Evolutionary conservation across 1,140 invertebrate genomes (phyloP).

Genomic region (Bombus difficillimus): DNA sequence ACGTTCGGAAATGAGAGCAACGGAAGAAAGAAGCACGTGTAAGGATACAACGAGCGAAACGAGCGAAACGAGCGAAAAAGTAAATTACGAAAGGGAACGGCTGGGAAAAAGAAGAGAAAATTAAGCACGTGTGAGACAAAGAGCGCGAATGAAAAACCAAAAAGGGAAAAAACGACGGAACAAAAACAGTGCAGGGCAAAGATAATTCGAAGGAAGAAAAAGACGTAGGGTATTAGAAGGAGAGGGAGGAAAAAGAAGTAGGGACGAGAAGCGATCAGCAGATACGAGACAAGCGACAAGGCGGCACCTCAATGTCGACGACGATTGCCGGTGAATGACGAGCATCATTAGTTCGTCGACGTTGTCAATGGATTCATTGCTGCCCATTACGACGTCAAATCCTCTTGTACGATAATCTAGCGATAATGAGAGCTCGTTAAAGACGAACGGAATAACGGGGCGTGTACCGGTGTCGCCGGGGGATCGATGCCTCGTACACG

Average conservation of each 20-base stretch:
- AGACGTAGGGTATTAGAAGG: not conserved
- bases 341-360: slow-evolving; percentile 73
- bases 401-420: slow-evolving; percentile 78
- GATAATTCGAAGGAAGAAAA: not conserved
- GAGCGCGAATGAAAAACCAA: not conserved
- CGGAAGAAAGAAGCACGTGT: not conserved
- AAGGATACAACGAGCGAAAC: not conserved
- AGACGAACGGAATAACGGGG: slow-evolving; percentile 62
- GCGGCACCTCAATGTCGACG: slow-evolving; percentile 50
- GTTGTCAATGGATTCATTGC: slow-evolving; percentile 76
- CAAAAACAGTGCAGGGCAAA: too few species aligned
- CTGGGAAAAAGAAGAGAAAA: not conserved
- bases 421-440: slow-evolving; percentile 77
- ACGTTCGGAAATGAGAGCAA: not conserved
- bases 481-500: slow-evolving; percentile 60
- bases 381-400: slow-evolving; percentile 72
- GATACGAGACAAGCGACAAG: slow-evolving; percentile 22
- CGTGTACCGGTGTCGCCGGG: slow-evolving; percentile 40
- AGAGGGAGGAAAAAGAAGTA: not conserved
- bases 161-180: not conserved
- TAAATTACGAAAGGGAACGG: not conserved
- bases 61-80: not conserved
- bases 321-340: slow-evolving; percentile 72
- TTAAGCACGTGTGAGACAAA: not conserved
- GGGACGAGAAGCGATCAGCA: not conserved